These are phyloP conservation scores for Subacronicta megacephala DNA, from an alignment of 2,888 invertebrate species.

Conservation along the genomic window DNA sequence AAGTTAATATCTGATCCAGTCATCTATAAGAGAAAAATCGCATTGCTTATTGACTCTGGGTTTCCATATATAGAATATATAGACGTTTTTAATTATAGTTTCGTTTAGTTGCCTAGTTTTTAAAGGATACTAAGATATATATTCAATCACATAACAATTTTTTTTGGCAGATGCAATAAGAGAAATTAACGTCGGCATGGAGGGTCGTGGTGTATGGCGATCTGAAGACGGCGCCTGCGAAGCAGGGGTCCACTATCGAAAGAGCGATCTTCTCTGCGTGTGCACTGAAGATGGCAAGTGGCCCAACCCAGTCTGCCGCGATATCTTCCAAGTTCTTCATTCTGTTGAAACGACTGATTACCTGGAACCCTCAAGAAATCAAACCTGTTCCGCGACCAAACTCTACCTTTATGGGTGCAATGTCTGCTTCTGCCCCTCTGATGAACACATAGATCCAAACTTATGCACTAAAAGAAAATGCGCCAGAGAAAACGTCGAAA, in stretches of 20 bases:
- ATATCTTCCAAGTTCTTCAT: constrained; percentile 74
- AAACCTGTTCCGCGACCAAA: constrained; percentile 67
- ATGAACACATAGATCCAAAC: constrained; percentile 62
- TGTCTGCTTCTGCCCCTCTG: constrained; percentile 74
- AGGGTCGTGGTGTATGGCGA: constrained; percentile 80
- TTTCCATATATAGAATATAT: no score
- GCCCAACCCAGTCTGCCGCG: constrained; percentile 81
- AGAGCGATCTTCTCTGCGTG: constrained; percentile 70
- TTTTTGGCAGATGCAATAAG: constrained; percentile 71
- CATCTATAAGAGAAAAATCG: no score
- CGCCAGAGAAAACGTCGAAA: constrained; percentile 50
- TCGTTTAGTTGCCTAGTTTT: no score
- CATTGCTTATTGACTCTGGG: no score
- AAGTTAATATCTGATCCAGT: no score
- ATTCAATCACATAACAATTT: background rate
- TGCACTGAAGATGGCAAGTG: constrained; percentile 78
- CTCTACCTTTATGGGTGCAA: constrained; percentile 78
- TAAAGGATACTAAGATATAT: no score
- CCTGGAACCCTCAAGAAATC: constrained; percentile 40
- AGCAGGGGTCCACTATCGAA: constrained; percentile 73
- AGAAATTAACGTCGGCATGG: constrained; percentile 79
- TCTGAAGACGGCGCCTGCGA: constrained; percentile 64
- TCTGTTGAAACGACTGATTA: constrained; percentile 62
- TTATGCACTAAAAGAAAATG: constrained; percentile 74
- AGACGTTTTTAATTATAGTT: no score